A percentile compares a stretch with the other conserved stretches of the same genome.
These are phyloP conservation scores for Byasa hedistus DNA, from an alignment of 2,888 invertebrate genomes.

Conservation along the genomic window DNA sequence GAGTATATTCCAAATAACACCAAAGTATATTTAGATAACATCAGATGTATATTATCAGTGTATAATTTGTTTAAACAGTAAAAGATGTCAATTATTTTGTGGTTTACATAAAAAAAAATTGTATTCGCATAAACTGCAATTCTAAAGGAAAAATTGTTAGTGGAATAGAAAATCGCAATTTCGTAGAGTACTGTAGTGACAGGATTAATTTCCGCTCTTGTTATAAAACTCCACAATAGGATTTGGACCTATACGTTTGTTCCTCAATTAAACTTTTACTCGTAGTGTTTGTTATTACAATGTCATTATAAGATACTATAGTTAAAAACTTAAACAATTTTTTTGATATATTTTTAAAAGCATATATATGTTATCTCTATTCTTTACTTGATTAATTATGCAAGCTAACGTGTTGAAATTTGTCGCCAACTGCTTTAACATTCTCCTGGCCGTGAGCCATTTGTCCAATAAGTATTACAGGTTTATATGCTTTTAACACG, in stretches of 20 bases:
- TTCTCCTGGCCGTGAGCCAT: not conserved
- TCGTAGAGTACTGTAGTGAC: constrained; percentile 8
- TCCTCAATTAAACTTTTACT: too few species aligned
- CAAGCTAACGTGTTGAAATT: not conserved
- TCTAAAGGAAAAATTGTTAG: not conserved
- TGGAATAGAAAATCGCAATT: constrained; percentile 7
- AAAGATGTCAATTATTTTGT: too few species aligned
- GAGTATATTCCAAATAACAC: too few species aligned
- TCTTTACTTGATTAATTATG: too few species aligned
- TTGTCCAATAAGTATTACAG: not conserved
- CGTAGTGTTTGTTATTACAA: too few species aligned
- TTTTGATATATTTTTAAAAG: too few species aligned
- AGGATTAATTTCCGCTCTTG: constrained; percentile 12
- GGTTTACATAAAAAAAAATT: not conserved
- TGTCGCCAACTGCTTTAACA: not conserved
- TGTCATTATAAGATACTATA: too few species aligned
- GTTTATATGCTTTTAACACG: not conserved
- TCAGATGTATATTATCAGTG: too few species aligned
- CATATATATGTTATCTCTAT: too few species aligned
- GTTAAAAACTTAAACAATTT: too few species aligned
- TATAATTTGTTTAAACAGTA: too few species aligned
- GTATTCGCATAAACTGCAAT: not conserved
- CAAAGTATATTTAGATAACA: too few species aligned
- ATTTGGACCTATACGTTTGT: not conserved
- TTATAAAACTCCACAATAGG: constrained; percentile 12